phyloP scores from a whole-genome alignment of 2,113 vertebrate genomes.

The Hippolais icterina region DNA sequence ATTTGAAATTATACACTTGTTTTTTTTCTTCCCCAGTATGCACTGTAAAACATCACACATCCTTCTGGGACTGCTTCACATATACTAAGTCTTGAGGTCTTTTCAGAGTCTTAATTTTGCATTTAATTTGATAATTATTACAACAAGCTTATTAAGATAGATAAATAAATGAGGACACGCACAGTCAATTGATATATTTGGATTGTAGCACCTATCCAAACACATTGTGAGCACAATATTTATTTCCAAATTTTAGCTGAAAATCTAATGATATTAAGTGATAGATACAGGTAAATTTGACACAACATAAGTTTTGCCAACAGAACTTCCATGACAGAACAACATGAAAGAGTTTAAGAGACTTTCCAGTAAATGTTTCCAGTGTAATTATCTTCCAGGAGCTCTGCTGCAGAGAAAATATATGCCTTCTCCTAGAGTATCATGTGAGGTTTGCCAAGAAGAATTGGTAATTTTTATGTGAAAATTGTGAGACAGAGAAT shows the following conservation, averaged over 20 bases:
- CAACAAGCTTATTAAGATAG: not conserved
- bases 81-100: not conserved
- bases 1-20: not conserved
- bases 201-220: not conserved
- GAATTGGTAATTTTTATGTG: not conserved
- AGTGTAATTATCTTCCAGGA: constrained; percentile 10
- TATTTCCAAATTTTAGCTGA: not conserved
- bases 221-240: not conserved
- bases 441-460: not conserved
- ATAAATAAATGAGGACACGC: not conserved
- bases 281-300: not conserved
- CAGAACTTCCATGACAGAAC: not conserved
- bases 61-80: not conserved
- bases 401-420: not conserved
- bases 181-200: not conserved
- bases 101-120: not conserved
- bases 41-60: not conserved
- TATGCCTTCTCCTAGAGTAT: not conserved
- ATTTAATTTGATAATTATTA: not conserved
- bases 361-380: not conserved
- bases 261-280: not conserved
- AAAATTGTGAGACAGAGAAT: not conserved
- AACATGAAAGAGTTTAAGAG: not conserved
- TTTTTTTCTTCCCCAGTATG: not conserved
- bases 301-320: not conserved